Evolutionary conservation across 2,113 vertebrate genomes (phyloP), one percentile per base, ranked within the genome.

Genomic region (Hippocampus zosterae): DNA sequence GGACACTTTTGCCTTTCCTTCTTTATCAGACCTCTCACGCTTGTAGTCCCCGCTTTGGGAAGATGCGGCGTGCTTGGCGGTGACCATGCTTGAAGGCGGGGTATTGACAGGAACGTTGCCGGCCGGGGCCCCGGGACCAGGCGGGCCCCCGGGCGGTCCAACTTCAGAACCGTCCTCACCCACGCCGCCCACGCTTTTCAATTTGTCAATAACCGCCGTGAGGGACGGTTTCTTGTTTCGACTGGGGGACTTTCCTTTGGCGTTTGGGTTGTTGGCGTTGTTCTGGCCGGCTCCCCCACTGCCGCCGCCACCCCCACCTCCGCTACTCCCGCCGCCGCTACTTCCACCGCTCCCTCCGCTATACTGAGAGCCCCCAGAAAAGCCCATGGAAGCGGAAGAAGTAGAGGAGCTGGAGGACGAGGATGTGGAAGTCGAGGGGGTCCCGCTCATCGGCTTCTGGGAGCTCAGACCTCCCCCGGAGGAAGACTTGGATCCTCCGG

Each of bases 211-310:
- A 77, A 99, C 97, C 0, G 97, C 97, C 0, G 94, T 99, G 74
- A 99, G 92, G 2, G 97, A 99, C 0, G 97, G 97, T 77, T 98
- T 98, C 91, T 99, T 98, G 92, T 98, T 99, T 72, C 97, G 93
- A 88, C 96, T 98, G 2, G 97, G 97, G 42, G 97, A 98, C 82
- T 98, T 98, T 59, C 97, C 96, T 90, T 98, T 98, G 74, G 96
- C 95, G 41, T 96, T 96, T 52, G 92, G 89, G 66, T 93, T 93
- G 80, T 92, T 86, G 87, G 93, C 81, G 37, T 93, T 93, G 81
- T 92, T 86, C 88, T 94, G 88, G 90, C 94, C 84, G 81, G 92
- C 87, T 85, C 95, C 81, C 87, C 94, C 77, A 85, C 94, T 53
- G 52, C 84, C 8, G 82, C 94, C 70, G 77, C 94, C 88, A 87